Evolutionary conservation across 2,888 invertebrate genomes (phyloP), one percentile per base, ranked within the genome.

Genomic region (Trissolcus japonicus): DNA sequence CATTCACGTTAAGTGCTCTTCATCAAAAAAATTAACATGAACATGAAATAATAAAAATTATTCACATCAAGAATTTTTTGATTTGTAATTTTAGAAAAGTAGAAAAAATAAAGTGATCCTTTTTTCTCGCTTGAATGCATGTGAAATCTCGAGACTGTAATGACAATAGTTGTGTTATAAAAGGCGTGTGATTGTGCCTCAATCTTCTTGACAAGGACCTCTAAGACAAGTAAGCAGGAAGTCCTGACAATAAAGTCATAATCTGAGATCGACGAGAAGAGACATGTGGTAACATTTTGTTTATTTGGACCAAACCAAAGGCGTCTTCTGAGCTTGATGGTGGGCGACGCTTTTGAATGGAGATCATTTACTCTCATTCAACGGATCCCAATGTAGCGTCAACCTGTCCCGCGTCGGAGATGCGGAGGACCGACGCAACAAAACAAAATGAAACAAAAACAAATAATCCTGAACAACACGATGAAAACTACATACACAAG

Each of bases 331-430:
- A 84, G 82, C 82, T 82, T 82, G 81, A 81, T 81, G 80, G 83
- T 86, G 85, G 85, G 83, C 86, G 86, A 86, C 83, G 81, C 66
- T 80, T 81, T 80, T 86, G 86, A 87, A 87, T 87, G 84, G 84
- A 81, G 84, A 84, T 87, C 87, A 86, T 87, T 87, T 86, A 85
- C 86, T 86, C 82, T 85, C 83, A 86, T 87, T 87, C 86, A 86
- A 67, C 69, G 66, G 79, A 80, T 81, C 82, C 76, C 78, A 81
- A 80, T 81, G 82, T 82, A 82, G 69, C 83, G 83, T 80, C 84
- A 84, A 87, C 85, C 86, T 85, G 85, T 83, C 83, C 85, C 85
- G 76, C 65, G 73, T 80, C 75, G 61, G 61, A 76, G 41, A 63
- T 48, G 75, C 82, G 82, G 82, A 82, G 50, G 54, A 60, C 55